Base-by-base conservation (phyloP, 30 jellyfish, hydroid and myxozoan genomes). In the Pelagia noctiluca region DNA sequence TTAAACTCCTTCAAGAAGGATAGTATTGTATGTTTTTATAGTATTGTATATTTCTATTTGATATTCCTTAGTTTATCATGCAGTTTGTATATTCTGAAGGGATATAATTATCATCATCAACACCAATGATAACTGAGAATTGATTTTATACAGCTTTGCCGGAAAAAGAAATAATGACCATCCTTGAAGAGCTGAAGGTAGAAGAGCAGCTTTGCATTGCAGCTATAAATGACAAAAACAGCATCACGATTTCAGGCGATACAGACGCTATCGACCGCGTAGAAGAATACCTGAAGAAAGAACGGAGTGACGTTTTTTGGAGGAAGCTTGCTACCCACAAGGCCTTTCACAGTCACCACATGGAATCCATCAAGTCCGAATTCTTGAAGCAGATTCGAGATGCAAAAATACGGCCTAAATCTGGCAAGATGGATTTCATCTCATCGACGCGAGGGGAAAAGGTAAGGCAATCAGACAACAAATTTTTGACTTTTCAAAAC, bases 261-360 rank as follows among this genome's bases (percentile, higher is more conserved):
- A 67, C n/a, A 11, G 95, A 71, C 7, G 95, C 95, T 8, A 84
- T 84, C 8, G 77, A 84, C 5, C 47, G 65, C 21, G 57, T 73
- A 1, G 88, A 72, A 2, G 62, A 72, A 32, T 50, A 84, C 65
- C 22, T 84, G 57, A 63, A 72, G 33, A 34, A 35, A 23, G 74
- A 72, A 19, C 5, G 34, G 22, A 73, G 42, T 54, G 82, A 63
- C 23, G 82, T 73, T 3, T 84, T 84, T 48, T 84, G 88, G 88
- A 53, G 95, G 31, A 84, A 75, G 31, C 88, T 84, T 37, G 80
- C 79, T 10, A 75, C 86, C 19, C 78, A 72, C 64, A 84, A 84
- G 32, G 95, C 95, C 4, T 84, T 84, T 37, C 95, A 84, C 83
- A 84, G 95, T 35, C 95, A 74, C 36, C 95, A 84, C 70, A 84